These are phyloP conservation scores for Linnaemya vulpina DNA, from an alignment of 2,888 invertebrate genomes.

Conservation along the genomic window DNA sequence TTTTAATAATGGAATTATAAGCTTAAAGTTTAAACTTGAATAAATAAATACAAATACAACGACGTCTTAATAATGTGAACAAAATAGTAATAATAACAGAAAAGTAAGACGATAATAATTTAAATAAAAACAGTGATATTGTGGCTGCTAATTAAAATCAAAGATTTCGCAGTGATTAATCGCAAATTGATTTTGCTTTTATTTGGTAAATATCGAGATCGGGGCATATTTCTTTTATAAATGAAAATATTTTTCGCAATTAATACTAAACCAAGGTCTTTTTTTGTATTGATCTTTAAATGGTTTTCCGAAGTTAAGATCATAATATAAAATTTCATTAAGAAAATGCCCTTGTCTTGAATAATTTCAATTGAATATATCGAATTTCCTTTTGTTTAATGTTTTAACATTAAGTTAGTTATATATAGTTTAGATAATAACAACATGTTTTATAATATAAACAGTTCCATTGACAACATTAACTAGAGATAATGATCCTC, in stretches of 20 bases:
- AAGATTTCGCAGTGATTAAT: conserved; percentile 25
- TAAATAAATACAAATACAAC: conserved; percentile 35
- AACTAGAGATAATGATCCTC: neutral
- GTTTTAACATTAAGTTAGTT: conserved; percentile 15
- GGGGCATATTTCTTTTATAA: conserved; percentile 21
- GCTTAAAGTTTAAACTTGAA: conserved; percentile 43
- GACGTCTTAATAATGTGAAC: conserved; percentile 60
- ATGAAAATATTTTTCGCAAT: too few species aligned
- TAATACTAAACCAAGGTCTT: too few species aligned
- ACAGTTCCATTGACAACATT: conserved; percentile 24
- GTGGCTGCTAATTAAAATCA: conserved; percentile 20
- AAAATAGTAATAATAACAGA: neutral
- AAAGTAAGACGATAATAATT: conserved; percentile 63
- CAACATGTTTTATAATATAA: conserved; percentile 29
- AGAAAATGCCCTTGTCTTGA: conserved; percentile 6
- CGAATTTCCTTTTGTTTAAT: conserved; percentile 45
- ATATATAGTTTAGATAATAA: neutral
- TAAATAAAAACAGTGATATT: conserved; percentile 28
- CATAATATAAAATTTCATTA: neutral
- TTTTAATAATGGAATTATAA: conserved; percentile 45
- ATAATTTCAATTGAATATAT: conserved; percentile 13
- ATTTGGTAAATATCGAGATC: conserved; percentile 70
- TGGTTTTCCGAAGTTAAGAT: too few species aligned
- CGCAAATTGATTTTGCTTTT: conserved; percentile 74
- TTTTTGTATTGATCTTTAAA: too few species aligned